Evolutionary conservation across 2,888 invertebrate species (phyloP).

Genomic region (Microctonus brassicae): DNA sequence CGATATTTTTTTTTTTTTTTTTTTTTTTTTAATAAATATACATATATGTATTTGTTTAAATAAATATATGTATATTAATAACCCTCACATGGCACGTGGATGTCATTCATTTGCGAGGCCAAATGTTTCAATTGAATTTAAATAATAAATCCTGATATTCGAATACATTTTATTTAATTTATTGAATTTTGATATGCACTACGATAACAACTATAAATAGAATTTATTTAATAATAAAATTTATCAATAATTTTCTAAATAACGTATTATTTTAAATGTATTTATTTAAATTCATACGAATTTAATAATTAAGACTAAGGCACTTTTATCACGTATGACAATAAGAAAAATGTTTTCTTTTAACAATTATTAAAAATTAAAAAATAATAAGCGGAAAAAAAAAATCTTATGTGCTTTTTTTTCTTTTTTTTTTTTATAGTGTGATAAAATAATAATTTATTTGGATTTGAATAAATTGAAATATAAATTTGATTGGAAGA

Average conservation of each 20-base stretch:
- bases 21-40: background rate
- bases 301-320: constrained; percentile 41
- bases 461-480: too few relatives aligned
- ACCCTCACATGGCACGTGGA: constrained; percentile 63
- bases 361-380: background rate
- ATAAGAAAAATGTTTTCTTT: background rate
- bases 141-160: background rate
- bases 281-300: constrained; percentile 25
- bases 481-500: too few relatives aligned
- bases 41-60: background rate
- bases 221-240: constrained; percentile 2
- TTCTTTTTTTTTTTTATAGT: too few relatives aligned
- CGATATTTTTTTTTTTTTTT: constrained; percentile 12
- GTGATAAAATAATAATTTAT: too few relatives aligned
- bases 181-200: constrained; percentile 1
- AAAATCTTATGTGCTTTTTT: background rate
- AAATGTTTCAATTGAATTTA: constrained; percentile 39
- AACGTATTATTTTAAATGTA: background rate
- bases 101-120: constrained; percentile 65
- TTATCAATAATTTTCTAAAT: too few relatives aligned
- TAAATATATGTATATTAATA: constrained; percentile 7
- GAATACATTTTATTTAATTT: background rate
- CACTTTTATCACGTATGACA: constrained; percentile 42
- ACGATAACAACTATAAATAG: constrained; percentile 1
- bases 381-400: too few relatives aligned